Evolutionary conservation across 2,113 vertebrate genomes (phyloP), one percentile per base, ranked within the genome.

Genomic region (Hucho hucho): DNA sequence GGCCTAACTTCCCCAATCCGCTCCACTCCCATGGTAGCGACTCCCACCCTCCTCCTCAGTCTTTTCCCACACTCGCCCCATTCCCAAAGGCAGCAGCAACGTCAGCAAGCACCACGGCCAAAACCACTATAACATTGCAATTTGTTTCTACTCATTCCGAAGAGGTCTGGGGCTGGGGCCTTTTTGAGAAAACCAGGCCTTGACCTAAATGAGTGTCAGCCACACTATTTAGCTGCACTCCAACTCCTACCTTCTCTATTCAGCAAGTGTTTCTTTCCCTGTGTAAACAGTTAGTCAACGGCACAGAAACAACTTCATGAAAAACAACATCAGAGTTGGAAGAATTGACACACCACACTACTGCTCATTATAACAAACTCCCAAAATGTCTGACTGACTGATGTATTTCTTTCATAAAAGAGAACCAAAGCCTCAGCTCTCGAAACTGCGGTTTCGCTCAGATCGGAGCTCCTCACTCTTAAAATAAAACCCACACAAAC

Each of bases 1-100:
- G 47, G 76, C 81, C 86, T 81, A 82, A 82, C 78, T 78, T 83
- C 83, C 80, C 82, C 58, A 61, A 61, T 61, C 70, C 29, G 69
- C 87, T 86, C 65, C 64, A 37, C 82, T 84, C 87, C 89, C 86
- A 78, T 78, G 87, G 80, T 87, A 85, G 86, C 79, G 47, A 85
- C 89, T 89, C 84, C 88, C 86, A 88, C 75, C 78, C 79, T 56
- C 49, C 87, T 86, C 88, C 82, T 84, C 77, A 78, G 75, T 78
- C 74, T 89, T 91, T 93, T 92, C 92, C 90, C 91, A 92, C 91
- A 92, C 91, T 92, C 87, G 74, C 79, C 76, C 79, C 64, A 71
- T 80, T 91, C 88, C 90, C 87, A 71, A 37, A 86, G 90, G 88
- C 90, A 83, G 69, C 64, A 74, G 74, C 83, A 75, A 84, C 85